These are phyloP conservation scores for Propithecus deckenii DNA, from an alignment of 2,797 vertebrate genomes.

Conservation along the genomic window DNA sequence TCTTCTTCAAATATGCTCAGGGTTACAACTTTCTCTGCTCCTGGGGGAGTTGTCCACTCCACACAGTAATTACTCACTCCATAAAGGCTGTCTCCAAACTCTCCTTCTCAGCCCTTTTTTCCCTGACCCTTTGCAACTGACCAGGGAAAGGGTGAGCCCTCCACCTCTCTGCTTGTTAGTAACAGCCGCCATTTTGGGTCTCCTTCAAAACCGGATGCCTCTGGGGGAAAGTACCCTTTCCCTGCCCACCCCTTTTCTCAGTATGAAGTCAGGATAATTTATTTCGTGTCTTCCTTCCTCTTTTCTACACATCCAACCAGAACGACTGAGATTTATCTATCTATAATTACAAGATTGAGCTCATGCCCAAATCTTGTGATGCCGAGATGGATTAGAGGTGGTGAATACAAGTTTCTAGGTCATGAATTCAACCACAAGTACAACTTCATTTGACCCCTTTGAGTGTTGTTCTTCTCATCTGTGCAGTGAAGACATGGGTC, in stretches of 20 bases:
- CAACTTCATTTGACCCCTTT: not conserved
- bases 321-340: constrained; percentile 42
- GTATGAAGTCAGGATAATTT: constrained; percentile 9
- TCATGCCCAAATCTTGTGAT: not conserved
- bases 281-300: not conserved
- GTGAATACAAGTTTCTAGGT: not conserved
- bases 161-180: not conserved
- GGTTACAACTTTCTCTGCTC: constrained; percentile 64
- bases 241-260: not conserved
- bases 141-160: not conserved
- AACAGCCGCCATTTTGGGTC: not conserved
- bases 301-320: not conserved
- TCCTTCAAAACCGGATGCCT: not conserved
- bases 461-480: not conserved
- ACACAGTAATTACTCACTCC: constrained; percentile 54
- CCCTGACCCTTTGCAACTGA: not conserved
- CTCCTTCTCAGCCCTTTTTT: not conserved
- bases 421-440: fast-evolving
- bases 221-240: not conserved
- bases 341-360: not conserved
- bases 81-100: constrained; percentile 54
- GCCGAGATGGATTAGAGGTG: not conserved
- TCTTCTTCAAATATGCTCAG: constrained; percentile 45
- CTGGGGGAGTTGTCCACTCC: constrained; percentile 54
- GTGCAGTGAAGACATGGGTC: not conserved